These are phyloP conservation scores for Coleophora deauratella DNA, from an alignment of 2,888 invertebrate species.

Conservation along the genomic window DNA sequence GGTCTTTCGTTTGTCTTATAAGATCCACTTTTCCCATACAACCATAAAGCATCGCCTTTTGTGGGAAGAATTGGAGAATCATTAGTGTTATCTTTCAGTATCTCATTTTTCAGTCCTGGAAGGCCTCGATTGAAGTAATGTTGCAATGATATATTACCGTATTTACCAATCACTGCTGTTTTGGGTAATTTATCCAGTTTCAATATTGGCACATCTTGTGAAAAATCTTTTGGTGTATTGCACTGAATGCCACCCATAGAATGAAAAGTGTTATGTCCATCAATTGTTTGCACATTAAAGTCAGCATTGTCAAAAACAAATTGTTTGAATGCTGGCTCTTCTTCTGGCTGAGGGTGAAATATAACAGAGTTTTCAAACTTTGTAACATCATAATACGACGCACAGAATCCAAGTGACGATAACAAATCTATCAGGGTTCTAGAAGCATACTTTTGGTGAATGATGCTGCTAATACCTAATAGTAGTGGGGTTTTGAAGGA, in stretches of 20 bases:
- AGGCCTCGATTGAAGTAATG: background rate
- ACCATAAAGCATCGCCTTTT: constrained; percentile 10
- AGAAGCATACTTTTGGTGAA: constrained; percentile 10
- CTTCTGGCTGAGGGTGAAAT: constrained; percentile 5
- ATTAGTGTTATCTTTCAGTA: background rate
- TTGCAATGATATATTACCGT: background rate
- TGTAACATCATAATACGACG: constrained; percentile 6
- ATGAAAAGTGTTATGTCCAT: constrained; percentile 11
- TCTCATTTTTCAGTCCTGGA: background rate
- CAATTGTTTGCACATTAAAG: constrained; percentile 6
- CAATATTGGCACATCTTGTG: background rate
- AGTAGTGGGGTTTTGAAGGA: constrained; percentile 15
- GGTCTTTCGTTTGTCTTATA: background rate
- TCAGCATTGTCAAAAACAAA: too few species aligned
- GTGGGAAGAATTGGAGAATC: constrained; percentile 10
- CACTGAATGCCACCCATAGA: constrained; percentile 12
- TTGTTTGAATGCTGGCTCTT: background rate
- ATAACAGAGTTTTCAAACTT: constrained; percentile 21
- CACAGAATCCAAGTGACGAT: constrained; percentile 9
- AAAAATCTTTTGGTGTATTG: background rate
- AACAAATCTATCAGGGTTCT: constrained; percentile 8
- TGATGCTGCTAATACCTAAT: constrained; percentile 5
- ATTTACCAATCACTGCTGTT: background rate
- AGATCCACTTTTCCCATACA: background rate
- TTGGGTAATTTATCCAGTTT: background rate